Percentiles rank a stretch among this genome's conserved stretches.
These are phyloP conservation scores for Synergus japonicus DNA, from an alignment of 2,888 invertebrate species.

Conservation along the genomic window DNA sequence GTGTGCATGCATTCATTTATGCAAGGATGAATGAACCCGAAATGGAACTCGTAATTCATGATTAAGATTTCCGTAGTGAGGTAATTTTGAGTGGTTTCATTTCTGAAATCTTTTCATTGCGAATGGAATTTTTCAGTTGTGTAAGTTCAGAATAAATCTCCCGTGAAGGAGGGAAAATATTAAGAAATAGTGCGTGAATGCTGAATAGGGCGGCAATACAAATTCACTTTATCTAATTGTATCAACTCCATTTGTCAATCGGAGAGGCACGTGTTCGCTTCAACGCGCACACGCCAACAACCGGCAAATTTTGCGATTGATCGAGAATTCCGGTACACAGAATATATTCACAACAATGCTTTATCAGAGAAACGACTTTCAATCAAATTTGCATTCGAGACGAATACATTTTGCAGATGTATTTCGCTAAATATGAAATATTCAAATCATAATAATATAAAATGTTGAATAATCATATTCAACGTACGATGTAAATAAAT, in stretches of 20 bases:
- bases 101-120: not conserved
- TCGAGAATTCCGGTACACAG: not conserved
- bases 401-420: not conserved
- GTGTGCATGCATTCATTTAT: not conserved
- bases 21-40: constrained; percentile 9
- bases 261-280: constrained; percentile 10
- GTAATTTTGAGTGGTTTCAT: not conserved
- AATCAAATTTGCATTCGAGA: not conserved
- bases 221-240: constrained; percentile 5
- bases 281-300: constrained; percentile 11
- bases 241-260: constrained; percentile 23
- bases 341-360: not conserved
- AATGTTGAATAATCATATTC: not conserved
- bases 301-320: constrained; percentile 45
- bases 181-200: not conserved
- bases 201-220: not conserved
- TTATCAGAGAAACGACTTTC: not conserved
- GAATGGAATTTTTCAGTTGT: not conserved
- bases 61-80: not conserved
- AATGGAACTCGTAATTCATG: constrained; percentile 26
- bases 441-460: not conserved
- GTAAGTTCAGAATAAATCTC: not conserved
- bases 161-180: not conserved
- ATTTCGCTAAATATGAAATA: not conserved
- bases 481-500: not conserved